Base-by-base conservation (phyloP, 2,797 vertebrate species). In the Epinephelus awoara region DNA sequence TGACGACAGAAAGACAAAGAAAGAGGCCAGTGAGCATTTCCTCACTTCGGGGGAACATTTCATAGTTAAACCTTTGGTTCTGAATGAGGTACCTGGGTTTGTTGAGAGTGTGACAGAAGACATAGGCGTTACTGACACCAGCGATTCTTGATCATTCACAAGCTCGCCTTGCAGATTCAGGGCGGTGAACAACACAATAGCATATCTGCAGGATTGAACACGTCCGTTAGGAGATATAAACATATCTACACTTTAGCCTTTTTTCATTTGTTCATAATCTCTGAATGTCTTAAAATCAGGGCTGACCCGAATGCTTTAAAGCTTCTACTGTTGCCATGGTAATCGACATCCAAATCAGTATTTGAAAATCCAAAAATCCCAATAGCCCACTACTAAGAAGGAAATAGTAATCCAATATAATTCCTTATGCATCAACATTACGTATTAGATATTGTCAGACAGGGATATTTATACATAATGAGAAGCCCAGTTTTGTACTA, bases 141-240 rank as follows among this genome's bases (percentile, higher is more conserved):
- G 56, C 15, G 93, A 95, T 0, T 0, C 0, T 0, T 0, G 0
- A 6, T 0, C 0, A 40, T 82, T 2, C 75, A 96, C 90, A 6
- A 68, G 25, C 1, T 0, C 0, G 0, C 21, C 0, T 0, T 15
- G 2, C 0, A 70, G 0, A 0, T 0, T 23, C 73, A 95, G 54
- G 4, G 1, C 0, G 27, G 95, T 96, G 82, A 94, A 96, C n/a
- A 89, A 2, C 49, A 86, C 91, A 27, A 96, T 15, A 13, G 92
- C 88, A 80, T 67, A 93, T 3, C 95, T 96, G 85, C 56, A 82
- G 52, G 75, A 85, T 61, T 17, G 67, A 74, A 82, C 3, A 84
- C 54, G 77, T 34, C 13, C 61, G 44, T 75, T 40, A 12, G 56
- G 10, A 64, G 1, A 68, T 4, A 19, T 25, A 19, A 1, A 38